Base-by-base conservation (phyloP, 2,888 invertebrate genomes). In the Stenurella melanura region DNA sequence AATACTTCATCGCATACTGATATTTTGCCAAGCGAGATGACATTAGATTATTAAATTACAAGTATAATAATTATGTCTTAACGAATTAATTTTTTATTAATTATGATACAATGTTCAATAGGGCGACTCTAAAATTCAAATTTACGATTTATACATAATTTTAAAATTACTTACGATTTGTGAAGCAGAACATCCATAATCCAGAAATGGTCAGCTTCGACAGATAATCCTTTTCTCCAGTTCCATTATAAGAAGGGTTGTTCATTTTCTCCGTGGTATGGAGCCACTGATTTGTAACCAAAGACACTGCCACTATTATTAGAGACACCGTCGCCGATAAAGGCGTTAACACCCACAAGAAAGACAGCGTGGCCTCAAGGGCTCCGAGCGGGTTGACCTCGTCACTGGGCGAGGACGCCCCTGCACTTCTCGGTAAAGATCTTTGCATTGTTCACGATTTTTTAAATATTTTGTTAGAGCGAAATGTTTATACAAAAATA, bases 181-280 rank as follows among this genome's bases (percentile, higher is more conserved):
- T 95, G 86, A 93, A 93, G 90, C 96, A 96, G 87, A 96, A 92
- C 84, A 93, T 93, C 95, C 95, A 96, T 69, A 96, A 90, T 64
- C 96, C 96, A n/a, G 95, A 95, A 50, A 95, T 92, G 38, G 96
- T 96, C 88, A 93, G 91, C 87, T 95, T 95, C 74, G 94, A 92
- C 54, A 94, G 91, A 78, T 93, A 92, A 84, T 94, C 94, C 85
- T 93, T 92, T 81, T 93, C 94, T 10, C 93, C 93, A 0, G 96
- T 95, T 7, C 95, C 95, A 89, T 96, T 96, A 89, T 93, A 95
- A 69, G 92, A 90, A 12, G 93, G 93, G 89, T 95, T 96, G 75
- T 94, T 92, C 91, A 97, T 93, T 88, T 95, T 95, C 89, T 97
- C 97, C 88, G 96, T 94, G 4, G 96, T 96, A 83, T 95, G 94